These are phyloP conservation scores for Eristalis intricaria DNA, from an alignment of 2,888 invertebrate genomes.

Conservation along the genomic window DNA sequence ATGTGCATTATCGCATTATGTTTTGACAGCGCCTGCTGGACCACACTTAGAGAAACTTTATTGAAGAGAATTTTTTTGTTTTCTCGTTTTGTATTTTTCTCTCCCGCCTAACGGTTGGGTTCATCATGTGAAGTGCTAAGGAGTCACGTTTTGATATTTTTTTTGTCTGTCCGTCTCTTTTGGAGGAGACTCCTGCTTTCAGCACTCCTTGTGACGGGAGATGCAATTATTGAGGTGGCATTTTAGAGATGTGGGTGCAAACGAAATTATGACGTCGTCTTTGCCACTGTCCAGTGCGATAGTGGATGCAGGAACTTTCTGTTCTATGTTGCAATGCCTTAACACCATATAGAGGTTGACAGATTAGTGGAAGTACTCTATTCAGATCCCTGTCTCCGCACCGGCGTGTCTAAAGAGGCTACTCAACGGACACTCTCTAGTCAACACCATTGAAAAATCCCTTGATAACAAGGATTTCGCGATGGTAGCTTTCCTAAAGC, in stretches of 20 bases:
- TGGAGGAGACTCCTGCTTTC: neutral
- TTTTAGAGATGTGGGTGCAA: neutral
- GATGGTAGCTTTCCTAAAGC: too few species aligned
- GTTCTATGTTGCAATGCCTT: too few species aligned
- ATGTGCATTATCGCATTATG: slow-evolving; percentile 61
- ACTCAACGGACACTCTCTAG: too few species aligned
- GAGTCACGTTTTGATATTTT: slow-evolving; percentile 32
- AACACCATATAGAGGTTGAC: too few species aligned
- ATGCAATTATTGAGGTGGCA: neutral
- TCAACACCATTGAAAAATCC: too few species aligned
- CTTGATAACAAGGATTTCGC: too few species aligned
- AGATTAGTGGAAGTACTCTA: too few species aligned
- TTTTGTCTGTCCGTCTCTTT: neutral
- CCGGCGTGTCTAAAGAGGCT: too few species aligned
- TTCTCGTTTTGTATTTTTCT: neutral
- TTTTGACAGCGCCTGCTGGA: slow-evolving; percentile 45
- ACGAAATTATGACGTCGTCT: neutral
- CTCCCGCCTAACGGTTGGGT: neutral
- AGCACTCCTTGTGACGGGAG: neutral
- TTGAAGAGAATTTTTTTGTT: neutral
- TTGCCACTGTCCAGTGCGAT: neutral
- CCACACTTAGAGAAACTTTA: slow-evolving; percentile 40
- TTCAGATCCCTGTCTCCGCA: too few species aligned
- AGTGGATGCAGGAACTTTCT: neutral
- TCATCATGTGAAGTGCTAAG: slow-evolving; percentile 14